Conservation (phyloP, 2,888 invertebrate genomes). For the Caenorhabditis japonica region DNA sequence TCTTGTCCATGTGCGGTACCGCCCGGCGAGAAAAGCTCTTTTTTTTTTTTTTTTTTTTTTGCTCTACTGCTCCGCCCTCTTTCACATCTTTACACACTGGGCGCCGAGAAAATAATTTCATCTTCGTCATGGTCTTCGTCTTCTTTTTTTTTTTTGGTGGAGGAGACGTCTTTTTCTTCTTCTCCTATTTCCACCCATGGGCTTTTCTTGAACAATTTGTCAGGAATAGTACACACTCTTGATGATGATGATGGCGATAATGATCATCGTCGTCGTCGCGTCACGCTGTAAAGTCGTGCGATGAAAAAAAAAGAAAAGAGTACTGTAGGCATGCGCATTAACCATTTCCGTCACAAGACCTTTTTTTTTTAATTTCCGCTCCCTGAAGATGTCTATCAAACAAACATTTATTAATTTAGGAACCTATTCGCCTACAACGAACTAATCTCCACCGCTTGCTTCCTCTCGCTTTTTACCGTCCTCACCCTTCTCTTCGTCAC, state of each 20-base stretch:
- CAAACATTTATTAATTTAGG: slow-evolving; percentile 10
- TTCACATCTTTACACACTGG: slow-evolving; percentile 34
- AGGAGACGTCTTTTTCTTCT: neutral
- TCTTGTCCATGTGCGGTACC: slow-evolving; percentile 3
- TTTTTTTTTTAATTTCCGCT: too few species aligned
- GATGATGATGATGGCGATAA: too few species aligned
- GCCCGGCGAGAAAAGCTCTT: slow-evolving; percentile 4
- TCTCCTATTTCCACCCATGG: slow-evolving; percentile 12
- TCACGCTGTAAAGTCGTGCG: too few species aligned
- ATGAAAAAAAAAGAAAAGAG: too few species aligned
- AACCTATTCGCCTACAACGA: slow-evolving; percentile 9
- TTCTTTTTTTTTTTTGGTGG: slow-evolving; percentile 6
- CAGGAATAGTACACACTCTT: too few species aligned
- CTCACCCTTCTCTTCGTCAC: slow-evolving; percentile 5
- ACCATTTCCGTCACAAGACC: too few species aligned
- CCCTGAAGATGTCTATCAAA: neutral
- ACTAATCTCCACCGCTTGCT: neutral
- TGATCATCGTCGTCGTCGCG: too few species aligned
- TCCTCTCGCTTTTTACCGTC: neutral
- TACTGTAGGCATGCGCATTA: too few species aligned
- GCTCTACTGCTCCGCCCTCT: slow-evolving; percentile 27
- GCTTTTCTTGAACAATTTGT: slow-evolving; percentile 12
- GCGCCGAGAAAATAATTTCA: slow-evolving; percentile 49
- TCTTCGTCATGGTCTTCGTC: slow-evolving; percentile 39
- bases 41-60: neutral